Evolutionary conservation across 2,888 invertebrate genomes (phyloP), one percentile per base, ranked within the genome.

Genomic region (Lithophane ornitopus): DNA sequence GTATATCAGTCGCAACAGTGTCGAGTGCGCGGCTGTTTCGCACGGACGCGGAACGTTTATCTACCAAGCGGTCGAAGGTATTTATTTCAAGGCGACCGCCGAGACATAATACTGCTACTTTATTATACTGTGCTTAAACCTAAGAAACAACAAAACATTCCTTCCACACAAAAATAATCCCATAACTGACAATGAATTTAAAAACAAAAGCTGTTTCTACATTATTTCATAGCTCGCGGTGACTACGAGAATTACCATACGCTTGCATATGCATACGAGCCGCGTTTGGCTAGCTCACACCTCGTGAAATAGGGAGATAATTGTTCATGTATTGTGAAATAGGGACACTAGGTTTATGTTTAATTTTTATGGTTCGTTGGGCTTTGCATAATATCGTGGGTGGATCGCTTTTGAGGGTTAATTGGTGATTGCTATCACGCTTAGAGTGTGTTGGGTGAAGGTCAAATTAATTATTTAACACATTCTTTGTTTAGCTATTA

Each of bases 201-300:
- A 76, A 85, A 74, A 71, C 70, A 74, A 78, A 77, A 71, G 70
- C 70, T 49, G 74, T 26, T 54, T 75, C 85, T 68, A 62, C 58
- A 66, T 56, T 61, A 69, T 84, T 78, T 85, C 82, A 81, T 70
- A 81, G 85, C 73, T 81, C 74, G 56, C 28, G 0, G 72, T 34
- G 12, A 39, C 26, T 12, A 49, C 44, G 39, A 11, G 74, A 71
- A 91, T 91, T 91, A 89, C 54, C 91, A 91, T 87, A 80, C 84
- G 73, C 84, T 87, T 90, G 90, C 90, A 90, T 91, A 91, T 91
- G 91, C 89, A 91, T 89, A 84, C 49, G 67, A 71, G 66, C 65
- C 81, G 78, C 87, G 88, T 88, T 86, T 87, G 83, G 85, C 85
- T 73, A 54, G 83, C 76, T 77, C 83, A 82, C 87, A 85, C 85